These are phyloP conservation scores for Nothoprocta perdicaria DNA, from an alignment of 2,113 vertebrate species.

Conservation along the genomic window DNA sequence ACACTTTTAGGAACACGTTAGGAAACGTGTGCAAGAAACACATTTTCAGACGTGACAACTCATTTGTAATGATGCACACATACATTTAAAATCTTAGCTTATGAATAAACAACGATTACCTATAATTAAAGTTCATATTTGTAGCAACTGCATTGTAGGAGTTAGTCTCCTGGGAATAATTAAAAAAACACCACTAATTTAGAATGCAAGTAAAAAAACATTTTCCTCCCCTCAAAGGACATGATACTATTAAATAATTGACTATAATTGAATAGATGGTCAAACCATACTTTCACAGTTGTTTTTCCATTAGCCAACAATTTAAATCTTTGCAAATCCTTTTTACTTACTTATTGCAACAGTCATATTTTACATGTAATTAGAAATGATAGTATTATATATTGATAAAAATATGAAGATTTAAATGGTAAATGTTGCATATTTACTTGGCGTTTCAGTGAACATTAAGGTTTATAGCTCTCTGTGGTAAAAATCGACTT, in stretches of 20 bases:
- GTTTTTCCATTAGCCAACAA: background rate
- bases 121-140: background rate
- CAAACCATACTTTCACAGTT: background rate
- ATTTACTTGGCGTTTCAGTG: slow-evolving; percentile 51
- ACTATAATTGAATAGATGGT: background rate
- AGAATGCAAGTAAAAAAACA: background rate
- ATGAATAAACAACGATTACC: background rate
- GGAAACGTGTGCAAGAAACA: no score
- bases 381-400: background rate
- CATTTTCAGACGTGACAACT: background rate
- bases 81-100: background rate
- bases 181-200: background rate
- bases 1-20: background rate
- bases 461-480: slow-evolving; percentile 42
- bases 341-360: background rate
- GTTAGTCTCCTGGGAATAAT: background rate
- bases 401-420: background rate
- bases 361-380: background rate
- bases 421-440: background rate
- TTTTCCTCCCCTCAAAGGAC: background rate
- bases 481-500: slow-evolving; percentile 53
- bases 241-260: background rate
- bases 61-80: background rate
- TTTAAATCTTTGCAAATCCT: background rate
- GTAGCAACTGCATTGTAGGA: background rate